Conservation (phyloP, 2,113 vertebrate genomes). For the Bubalus kerabau region DNA sequence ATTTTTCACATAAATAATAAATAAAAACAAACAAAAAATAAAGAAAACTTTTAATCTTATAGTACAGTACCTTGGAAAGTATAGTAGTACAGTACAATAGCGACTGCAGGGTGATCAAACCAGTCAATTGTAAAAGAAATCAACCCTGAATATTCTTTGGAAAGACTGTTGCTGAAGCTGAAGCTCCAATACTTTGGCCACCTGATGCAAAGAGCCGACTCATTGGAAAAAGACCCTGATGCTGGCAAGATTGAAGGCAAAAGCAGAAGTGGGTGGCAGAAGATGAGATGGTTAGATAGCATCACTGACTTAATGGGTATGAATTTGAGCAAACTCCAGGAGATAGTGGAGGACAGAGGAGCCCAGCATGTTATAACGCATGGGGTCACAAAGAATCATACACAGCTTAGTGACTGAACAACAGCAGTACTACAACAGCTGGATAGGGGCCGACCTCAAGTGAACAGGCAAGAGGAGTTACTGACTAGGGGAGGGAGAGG, state of each 20-base stretch:
- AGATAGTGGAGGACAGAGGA: not conserved
- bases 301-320: not conserved
- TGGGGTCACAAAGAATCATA: not conserved
- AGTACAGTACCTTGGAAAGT: not conserved
- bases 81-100: not conserved
- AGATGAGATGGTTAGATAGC: not conserved
- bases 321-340: not conserved
- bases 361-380: not conserved
- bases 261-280: not conserved
- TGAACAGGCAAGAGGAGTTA: not conserved
- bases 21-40: not conserved
- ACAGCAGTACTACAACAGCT: not conserved
- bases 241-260: not conserved
- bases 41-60: not conserved
- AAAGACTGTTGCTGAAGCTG: not conserved
- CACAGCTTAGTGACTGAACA: not conserved
- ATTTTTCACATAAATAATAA: not conserved
- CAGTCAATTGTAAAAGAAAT: not conserved
- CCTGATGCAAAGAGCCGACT: not conserved
- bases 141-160: not conserved
- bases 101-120: not conserved
- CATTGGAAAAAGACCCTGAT: not conserved
- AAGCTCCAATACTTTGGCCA: not conserved
- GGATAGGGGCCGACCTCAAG: not conserved
- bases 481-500: not conserved